phyloP scores from a whole-genome alignment of 1,140 invertebrate species.

The Sycophaga agraensis region DNA sequence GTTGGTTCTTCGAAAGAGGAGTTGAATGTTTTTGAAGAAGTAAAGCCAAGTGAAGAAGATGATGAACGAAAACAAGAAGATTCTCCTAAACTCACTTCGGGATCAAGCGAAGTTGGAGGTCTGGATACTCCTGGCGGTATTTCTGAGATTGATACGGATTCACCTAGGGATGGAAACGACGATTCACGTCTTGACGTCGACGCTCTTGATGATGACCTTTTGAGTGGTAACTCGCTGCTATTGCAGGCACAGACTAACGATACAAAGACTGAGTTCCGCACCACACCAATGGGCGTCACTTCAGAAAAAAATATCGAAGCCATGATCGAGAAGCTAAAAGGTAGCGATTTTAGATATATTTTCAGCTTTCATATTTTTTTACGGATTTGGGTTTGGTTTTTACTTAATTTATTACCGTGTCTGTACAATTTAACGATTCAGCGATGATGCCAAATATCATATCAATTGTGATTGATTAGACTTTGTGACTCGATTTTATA shows the following conservation, averaged over 20 bases:
- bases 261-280: constrained; percentile 40
- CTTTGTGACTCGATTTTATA: too few relatives aligned
- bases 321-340: constrained; percentile 54
- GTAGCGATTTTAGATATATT: constrained; percentile 35
- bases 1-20: neutral
- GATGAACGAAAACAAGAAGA: constrained; percentile 30
- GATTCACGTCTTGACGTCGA: constrained; percentile 43
- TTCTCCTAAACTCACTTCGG: constrained; percentile 29
- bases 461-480: too few relatives aligned
- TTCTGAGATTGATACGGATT: constrained; percentile 50
- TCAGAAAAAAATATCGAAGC: constrained; percentile 52
- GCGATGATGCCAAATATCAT: neutral
- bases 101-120: constrained; percentile 39
- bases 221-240: constrained; percentile 28
- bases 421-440: constrained; percentile 13
- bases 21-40: neutral
- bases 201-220: constrained; percentile 41
- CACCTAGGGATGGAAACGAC: constrained; percentile 45
- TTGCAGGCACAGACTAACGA: constrained; percentile 30
- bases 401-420: constrained; percentile 2
- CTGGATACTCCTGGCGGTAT: constrained; percentile 46
- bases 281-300: constrained; percentile 36
- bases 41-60: neutral
- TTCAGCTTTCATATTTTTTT: constrained; percentile 14
- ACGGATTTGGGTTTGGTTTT: constrained; percentile 4